Evolutionary conservation across 1,140 invertebrate species (phyloP), one percentile per base, ranked within the genome.

Genomic region (Drosophila pruinosa): DNA sequence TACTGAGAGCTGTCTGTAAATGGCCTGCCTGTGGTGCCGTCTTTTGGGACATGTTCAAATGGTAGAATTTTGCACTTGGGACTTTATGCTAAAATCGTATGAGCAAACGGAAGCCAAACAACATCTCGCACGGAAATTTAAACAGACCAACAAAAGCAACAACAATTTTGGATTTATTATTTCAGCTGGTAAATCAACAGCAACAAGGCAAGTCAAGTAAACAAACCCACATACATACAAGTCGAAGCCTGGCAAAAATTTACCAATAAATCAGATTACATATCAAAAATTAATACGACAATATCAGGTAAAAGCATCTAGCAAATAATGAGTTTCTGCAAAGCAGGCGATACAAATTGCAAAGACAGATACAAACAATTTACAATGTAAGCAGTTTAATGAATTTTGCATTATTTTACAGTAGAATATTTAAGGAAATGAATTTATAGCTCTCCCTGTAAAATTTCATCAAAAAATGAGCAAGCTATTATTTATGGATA

Each of bases 181-280:
- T 85, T 85, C 59, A 71, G 50, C 76, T 39, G 52, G 31, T 64
- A 38, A 76, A 26, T 63, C 59, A 58, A 57, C 76, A 79, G 39
- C 67, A 83, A 59, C 15, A 76, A 70, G 65, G 62, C 78, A 85
- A 77, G 77, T 71, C 72, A 71, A 63, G 56, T 68, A 57, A 38
- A 31, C 58, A 71, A 58, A 75, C 53, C 73, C 5, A 67, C 12
- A 62, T 21, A 74, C 26, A 53, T 22, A 38, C 26, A 41, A 7
- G 28, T 26, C 26, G 36, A 58, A 28, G 36, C 36, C 56, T 70
- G 53, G 38, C 72, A 76, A 59, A 80, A 73, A 86, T 59, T 10
- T 64, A 38, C 31, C 68, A 68, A 80, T 63, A 76, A 76, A 74
- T 73, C 58, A 69, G 63, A 72, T 79, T 70, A 41, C 31, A 69